These are phyloP conservation scores for Palythoa grandiflora DNA, from an alignment of 92 coral and sea anemone genomes.

Conservation along the genomic window DNA sequence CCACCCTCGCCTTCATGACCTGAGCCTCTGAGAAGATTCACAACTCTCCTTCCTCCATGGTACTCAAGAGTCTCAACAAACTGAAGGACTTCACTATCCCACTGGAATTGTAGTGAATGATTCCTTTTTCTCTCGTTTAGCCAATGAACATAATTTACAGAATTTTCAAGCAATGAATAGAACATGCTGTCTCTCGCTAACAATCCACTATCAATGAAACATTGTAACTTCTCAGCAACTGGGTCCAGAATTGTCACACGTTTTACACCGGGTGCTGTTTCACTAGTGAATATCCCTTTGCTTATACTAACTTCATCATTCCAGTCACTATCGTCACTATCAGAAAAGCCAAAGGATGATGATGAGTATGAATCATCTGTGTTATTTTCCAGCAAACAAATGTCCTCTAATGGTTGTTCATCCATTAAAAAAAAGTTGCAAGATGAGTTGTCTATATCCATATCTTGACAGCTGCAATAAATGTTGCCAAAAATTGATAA, in stretches of 20 bases:
- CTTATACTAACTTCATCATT: neutral
- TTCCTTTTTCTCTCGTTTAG: slow-evolving; percentile 13
- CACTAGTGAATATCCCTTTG: slow-evolving; percentile 39
- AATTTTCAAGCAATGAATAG: slow-evolving; percentile 46
- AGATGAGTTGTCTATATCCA: slow-evolving; percentile 29
- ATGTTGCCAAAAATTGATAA: slow-evolving; percentile 12
- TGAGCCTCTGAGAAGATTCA: slow-evolving; percentile 17
- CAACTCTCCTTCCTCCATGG: slow-evolving; percentile 29
- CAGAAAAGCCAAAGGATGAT: slow-evolving; percentile 6
- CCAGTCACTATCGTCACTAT: slow-evolving; percentile 4
- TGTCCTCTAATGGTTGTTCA: slow-evolving; percentile 16
- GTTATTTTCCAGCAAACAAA: neutral
- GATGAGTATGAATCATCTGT: slow-evolving; percentile 28
- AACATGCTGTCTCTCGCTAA: slow-evolving; percentile 50
- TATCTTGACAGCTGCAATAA: slow-evolving; percentile 32
- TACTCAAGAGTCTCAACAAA: slow-evolving; percentile 44
- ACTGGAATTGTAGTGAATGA: slow-evolving; percentile 25
- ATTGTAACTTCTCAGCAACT: slow-evolving; percentile 50
- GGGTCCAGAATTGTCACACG: slow-evolving; percentile 50
- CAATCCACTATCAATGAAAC: slow-evolving; percentile 45
- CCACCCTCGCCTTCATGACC: slow-evolving; percentile 48
- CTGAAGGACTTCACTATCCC: slow-evolving; percentile 46
- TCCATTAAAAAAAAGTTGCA: slow-evolving; percentile 25
- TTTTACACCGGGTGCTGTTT: slow-evolving; percentile 44
- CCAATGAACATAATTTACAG: slow-evolving; percentile 48